Conservation (phyloP, 1,140 invertebrate genomes). For the Pemphigus obesinymphae region DNA sequence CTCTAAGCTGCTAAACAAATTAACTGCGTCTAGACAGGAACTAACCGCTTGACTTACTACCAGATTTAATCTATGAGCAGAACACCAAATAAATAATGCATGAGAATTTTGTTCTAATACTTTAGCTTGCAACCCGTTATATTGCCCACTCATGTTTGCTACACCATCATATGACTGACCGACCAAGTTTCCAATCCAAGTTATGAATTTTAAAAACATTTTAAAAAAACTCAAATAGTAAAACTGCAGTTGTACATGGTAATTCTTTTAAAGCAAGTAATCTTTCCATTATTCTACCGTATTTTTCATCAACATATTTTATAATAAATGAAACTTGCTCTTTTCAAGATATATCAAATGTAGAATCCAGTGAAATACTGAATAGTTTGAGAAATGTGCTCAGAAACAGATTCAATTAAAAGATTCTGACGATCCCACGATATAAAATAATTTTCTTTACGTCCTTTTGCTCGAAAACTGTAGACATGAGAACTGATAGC, state of each 20-base stretch:
- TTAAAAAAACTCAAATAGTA: neutral
- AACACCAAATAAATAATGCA: constrained; percentile 13
- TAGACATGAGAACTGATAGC: too few relatives aligned
- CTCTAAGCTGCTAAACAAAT: neutral
- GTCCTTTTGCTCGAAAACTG: too few relatives aligned
- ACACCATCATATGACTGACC: constrained; percentile 16
- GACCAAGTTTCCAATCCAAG: neutral
- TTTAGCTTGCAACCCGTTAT: neutral
- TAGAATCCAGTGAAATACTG: too few relatives aligned
- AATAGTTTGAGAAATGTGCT: neutral
- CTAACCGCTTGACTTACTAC: neutral
- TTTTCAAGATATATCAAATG: too few relatives aligned
- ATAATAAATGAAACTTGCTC: too few relatives aligned
- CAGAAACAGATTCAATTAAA: neutral
- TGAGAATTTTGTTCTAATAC: neutral
- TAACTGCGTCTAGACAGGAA: neutral
- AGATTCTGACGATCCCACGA: neutral
- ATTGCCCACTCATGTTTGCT: constrained; percentile 2
- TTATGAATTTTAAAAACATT: neutral
- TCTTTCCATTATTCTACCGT: neutral
- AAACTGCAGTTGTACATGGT: neutral
- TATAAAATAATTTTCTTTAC: neutral
- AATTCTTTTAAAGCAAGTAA: neutral
- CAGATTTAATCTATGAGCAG: neutral
- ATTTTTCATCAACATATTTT: neutral